These are phyloP conservation scores for Bathynomus jamesi DNA, from an alignment of 1,140 invertebrate species.

Conservation along the genomic window DNA sequence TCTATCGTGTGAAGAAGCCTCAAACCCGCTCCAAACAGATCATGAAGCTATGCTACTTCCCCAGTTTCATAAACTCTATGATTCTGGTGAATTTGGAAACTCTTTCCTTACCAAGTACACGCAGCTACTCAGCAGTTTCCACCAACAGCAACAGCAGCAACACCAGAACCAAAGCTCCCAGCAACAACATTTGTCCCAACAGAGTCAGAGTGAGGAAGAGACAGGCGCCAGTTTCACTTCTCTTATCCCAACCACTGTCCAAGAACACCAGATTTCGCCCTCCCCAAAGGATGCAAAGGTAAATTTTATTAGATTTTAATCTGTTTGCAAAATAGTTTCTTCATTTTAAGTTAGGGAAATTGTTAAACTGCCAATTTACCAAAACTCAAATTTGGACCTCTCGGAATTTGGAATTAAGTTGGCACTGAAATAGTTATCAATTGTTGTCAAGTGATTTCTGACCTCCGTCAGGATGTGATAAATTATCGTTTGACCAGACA, in stretches of 20 bases:
- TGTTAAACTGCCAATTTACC: too few species aligned
- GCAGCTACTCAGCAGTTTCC: slow-evolving; percentile 6
- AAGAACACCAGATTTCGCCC: slow-evolving; percentile 24
- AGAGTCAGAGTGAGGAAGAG: slow-evolving; percentile 11
- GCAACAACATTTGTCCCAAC: background rate
- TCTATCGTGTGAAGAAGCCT: background rate
- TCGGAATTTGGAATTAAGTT: too few species aligned
- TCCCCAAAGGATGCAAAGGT: slow-evolving; percentile 18
- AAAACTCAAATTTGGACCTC: too few species aligned
- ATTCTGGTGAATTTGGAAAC: background rate
- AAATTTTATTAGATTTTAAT: background rate
- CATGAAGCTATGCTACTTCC: background rate
- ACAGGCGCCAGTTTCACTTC: slow-evolving; percentile 21
- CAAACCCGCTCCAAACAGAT: background rate
- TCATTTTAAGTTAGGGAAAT: too few species aligned
- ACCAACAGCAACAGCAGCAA: background rate
- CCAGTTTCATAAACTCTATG: background rate
- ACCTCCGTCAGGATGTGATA: too few species aligned
- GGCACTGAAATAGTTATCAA: too few species aligned
- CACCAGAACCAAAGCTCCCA: background rate
- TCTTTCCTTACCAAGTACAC: slow-evolving; percentile 4
- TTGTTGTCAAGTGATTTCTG: too few species aligned
- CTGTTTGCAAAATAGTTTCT: too few species aligned
- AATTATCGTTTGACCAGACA: too few species aligned
- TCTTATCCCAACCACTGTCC: slow-evolving; percentile 29